Evolutionary conservation across 92 coral and sea anemone genomes (phyloP).

Genomic region (Heteractis magnifica): DNA sequence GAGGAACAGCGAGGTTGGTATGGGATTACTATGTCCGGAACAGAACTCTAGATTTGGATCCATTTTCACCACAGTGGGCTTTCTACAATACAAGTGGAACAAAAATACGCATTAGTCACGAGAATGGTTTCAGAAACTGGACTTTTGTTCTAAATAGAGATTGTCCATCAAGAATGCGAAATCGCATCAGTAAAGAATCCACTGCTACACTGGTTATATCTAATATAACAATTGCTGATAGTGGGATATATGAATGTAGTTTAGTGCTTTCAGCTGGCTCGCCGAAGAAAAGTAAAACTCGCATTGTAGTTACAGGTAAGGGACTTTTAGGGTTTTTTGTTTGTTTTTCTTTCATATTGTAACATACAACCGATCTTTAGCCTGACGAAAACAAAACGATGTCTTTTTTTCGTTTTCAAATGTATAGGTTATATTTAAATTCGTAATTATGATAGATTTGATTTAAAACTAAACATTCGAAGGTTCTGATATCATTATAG

Average conservation of each 20-base stretch:
- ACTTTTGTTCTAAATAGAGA: not conserved
- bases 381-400: no score
- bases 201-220: conserved; percentile 3
- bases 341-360: no score
- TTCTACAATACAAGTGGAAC: not conserved
- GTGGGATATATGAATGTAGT: not conserved
- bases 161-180: not conserved
- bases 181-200: not conserved
- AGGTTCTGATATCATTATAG: no score
- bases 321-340: no score
- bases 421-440: no score
- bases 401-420: no score
- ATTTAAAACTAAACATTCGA: no score
- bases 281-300: not conserved
- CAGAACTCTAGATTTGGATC: not conserved
- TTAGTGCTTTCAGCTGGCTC: not conserved
- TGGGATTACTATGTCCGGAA: not conserved
- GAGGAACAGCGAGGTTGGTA: not conserved
- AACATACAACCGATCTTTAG: no score
- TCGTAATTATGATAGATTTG: no score
- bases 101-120: not conserved
- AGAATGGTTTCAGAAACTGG: conserved; percentile 1
- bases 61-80: conserved; percentile 8
- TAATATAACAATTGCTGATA: conserved; percentile 1
- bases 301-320: not conserved